phyloP scores from a whole-genome alignment of 2,888 invertebrate genomes.

The Lamellibrachia satsuma region DNA sequence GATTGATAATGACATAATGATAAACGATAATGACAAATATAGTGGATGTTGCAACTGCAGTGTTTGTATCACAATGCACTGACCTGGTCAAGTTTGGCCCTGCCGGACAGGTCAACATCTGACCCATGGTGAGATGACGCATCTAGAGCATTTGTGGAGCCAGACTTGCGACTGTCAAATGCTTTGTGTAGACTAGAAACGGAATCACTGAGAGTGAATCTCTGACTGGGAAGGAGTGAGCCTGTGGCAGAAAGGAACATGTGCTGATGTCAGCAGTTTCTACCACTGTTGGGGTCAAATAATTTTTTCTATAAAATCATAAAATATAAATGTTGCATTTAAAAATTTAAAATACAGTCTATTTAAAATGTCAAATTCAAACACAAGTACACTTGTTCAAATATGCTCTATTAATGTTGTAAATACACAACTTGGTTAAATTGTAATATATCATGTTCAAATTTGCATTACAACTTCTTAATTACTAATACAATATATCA shows the following conservation, averaged over 20 bases:
- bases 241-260: not conserved
- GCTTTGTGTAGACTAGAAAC: conserved; percentile 42
- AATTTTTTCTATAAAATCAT: no score
- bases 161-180: conserved; percentile 47
- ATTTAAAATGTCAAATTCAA: no score
- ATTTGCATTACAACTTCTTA: no score
- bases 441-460: no score
- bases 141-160: conserved; percentile 54
- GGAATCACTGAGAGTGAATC: conserved; percentile 28
- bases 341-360: no score
- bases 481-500: no score
- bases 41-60: not conserved
- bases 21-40: not conserved
- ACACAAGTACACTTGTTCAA: no score
- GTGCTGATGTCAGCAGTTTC: no score
- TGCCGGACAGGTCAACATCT: conserved; percentile 72
- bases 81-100: conserved; percentile 64
- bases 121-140: conserved; percentile 64
- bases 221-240: not conserved
- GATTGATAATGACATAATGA: not conserved
- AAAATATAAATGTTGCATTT: no score
- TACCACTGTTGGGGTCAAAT: no score
- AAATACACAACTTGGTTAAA: no score
- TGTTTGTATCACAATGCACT: not conserved
- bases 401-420: no score